Base-by-base conservation (phyloP, 2,797 vertebrate species). In the Bovichtus diacanthus region DNA sequence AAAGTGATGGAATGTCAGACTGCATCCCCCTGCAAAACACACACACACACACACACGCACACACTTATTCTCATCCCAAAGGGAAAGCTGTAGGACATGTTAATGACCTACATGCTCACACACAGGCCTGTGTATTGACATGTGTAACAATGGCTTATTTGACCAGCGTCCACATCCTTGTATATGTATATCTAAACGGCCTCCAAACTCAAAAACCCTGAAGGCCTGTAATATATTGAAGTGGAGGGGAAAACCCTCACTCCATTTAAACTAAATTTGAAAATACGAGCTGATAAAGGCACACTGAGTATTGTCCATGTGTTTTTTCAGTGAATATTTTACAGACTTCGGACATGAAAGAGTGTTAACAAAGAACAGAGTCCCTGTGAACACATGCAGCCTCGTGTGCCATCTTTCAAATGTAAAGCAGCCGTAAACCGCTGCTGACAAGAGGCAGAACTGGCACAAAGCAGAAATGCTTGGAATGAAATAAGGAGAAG, bases 1-100 rank as follows among this genome's bases (percentile, higher is more conserved):
- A 90, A 91, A 55, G 88, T 90, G 90, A 89, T 86, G 92, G 92
- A 90, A 93, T 94, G 88, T 92, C 71, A 70, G 49, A 21, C 71
- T 75, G 64, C 60, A 80, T 9, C 78, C 74, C 65, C 80, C 68
- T 41, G 9, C 25, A 54, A 27, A 66, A 34, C 67, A 36, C 53
- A 47, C 44, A 53, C 46, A 38, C 61, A 61, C 62, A 47, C 51
- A 39, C 38, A 59, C 74, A 31, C 64, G 43, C 61, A 60, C 62
- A 36, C 63, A 19, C 23, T 4, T 6, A 6, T 34, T 15, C 49
- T 34, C 51, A 19, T 25, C 51, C 46, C 29, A 47, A 59, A 58
- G 38, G 25, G 59, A 51, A 16, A 34, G 27, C 39, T 62, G 44
- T 71, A 60, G 70, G 50, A 53, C 60, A 63, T 64, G 58, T 15